Evolutionary conservation across 92 coral and sea anemone species (phyloP), one percentile per base, ranked within the genome.

Genomic region (Epizoanthus ramosus): DNA sequence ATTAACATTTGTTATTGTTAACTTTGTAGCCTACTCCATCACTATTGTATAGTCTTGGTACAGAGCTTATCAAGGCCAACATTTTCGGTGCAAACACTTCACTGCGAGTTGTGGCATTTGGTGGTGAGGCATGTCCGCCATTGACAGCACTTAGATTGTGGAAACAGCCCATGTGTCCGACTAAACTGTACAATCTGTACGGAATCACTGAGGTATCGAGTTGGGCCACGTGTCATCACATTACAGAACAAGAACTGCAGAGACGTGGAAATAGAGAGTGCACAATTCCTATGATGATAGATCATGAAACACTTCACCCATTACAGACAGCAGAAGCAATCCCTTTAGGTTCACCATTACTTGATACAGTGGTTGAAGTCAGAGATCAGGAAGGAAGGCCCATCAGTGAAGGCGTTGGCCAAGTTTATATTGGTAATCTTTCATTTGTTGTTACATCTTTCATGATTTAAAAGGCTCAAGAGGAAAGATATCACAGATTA

Each of bases 141-240:
- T 79, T 88, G 33, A 70, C 95, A 64, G 87, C 89, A 35, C 89
- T 95, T 76, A 87, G 83, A 35, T 59, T 86, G 33, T 95, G 98
- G 98, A 93, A 84, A 57, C 81, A 84, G 72, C 85, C 81, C 15
- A 54, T 80, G 2, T 93, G 93, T 74, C 64, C 82, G 77, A 89
- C 93, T 16, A 73, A 69, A 66, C 66, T 95, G 19, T 95, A 87
- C 82, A 93, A 95, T 63, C 87, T 95, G 14, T 95, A 95, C 72
- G 98, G 98, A 4, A 91, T 93, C 52, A 95, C 98, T 21, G 98
- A 95, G 74, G 98, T 95, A 10, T 95, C 98, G 25, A 87, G 98
- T 61, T 95, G 98, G 98, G 98, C 98, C 8, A 85, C 98, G 3
- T 95, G 88, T 63, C 86, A 88, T 79, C 84, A 71, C 63, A 91